These are phyloP conservation scores for Rhysida immarginata DNA, from an alignment of 1,140 invertebrate species.

Conservation along the genomic window DNA sequence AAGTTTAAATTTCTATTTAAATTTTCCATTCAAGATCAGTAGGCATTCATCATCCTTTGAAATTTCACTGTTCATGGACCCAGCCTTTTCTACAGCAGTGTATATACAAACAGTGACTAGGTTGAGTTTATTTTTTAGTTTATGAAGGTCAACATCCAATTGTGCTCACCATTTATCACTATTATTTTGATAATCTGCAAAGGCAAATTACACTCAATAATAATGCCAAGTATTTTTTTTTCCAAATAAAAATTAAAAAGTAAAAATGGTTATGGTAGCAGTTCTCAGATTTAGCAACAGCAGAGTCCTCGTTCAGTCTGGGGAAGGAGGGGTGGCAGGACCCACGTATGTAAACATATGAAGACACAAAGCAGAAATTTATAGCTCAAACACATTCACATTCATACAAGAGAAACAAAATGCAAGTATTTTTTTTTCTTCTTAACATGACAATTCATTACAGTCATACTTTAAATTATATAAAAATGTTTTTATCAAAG, in stretches of 20 bases:
- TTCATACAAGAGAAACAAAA: no score
- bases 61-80: conserved; percentile 4
- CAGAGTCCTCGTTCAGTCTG: no score
- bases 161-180: neutral
- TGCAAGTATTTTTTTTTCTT: no score
- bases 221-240: neutral
- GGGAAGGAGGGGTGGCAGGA: no score
- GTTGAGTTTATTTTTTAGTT: neutral
- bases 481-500: no score
- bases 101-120: conserved; percentile 5
- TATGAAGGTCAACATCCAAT: neutral
- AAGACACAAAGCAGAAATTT: no score
- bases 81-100: conserved; percentile 8
- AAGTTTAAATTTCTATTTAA: neutral
- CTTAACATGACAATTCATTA: no score
- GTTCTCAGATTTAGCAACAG: no score
- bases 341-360: no score
- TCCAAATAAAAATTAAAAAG: neutral
- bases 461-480: no score
- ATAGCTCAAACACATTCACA: no score
- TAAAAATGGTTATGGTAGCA: neutral
- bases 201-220: neutral
- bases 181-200: neutral
- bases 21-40: neutral
- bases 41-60: neutral